Evolutionary conservation across 2,113 vertebrate species (phyloP), one percentile per base, ranked within the genome.

Genomic region (Pitta sordida): DNA sequence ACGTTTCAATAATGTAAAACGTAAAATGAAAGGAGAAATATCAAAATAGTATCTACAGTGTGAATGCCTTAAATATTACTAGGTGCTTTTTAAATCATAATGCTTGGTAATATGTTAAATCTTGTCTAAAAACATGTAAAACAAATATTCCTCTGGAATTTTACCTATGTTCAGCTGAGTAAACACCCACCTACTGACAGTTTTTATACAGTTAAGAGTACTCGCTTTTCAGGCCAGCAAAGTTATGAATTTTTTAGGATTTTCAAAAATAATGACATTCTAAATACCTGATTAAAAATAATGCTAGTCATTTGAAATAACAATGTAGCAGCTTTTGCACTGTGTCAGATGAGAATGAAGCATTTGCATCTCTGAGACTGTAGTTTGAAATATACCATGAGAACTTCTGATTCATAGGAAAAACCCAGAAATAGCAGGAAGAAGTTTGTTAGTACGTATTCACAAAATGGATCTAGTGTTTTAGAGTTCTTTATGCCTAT

Each of bases 371-470:
- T 59, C 46, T 76, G 49, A n/a, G n/a, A 14, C 49, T 46, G 32
- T 70, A 51, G 27, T 83, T 53, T 48, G 74, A 91, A 70, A 70
- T 67, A 70, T 67, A 19, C 62, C 73, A 30, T 11, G 68, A 68
- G 26, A 46, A 60, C 77, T 86, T 94, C 43, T 62, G 43, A 75
- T 73, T 76, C 9, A 1, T 51, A 68, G 44, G 39, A 87, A 81
- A 88, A 76, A 2, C 11, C 32, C 23, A 86, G 63, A 59, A 82
- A 82, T 13, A 76, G 27, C 24, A 86, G 58, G 63, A 87, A 88
- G 65, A 43, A 90, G 90, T 53, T 58, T 83, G 21, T 83, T 90
- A 91, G 77, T 92, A n/a, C n/a, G n/a, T n/a, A 79, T 86, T 91
- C 91, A 63, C 63, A 83, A 58, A 92, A 58, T 27, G n/a, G 48